Base-by-base conservation (phyloP, 2,888 invertebrate genomes). In the Meganola albula region DNA sequence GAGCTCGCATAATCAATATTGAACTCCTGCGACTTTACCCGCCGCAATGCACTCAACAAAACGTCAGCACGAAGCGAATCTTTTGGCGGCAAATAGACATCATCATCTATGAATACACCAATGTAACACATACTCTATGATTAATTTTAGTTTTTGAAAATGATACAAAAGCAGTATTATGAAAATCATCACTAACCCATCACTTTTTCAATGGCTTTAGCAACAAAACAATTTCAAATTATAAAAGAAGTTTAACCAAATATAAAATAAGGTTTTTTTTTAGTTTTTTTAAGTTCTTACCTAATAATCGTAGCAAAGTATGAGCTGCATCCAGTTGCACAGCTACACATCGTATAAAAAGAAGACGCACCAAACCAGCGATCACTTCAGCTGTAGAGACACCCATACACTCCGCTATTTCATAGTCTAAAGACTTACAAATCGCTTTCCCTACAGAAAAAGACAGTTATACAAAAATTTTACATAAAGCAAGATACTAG, bases 341-440 rank as follows among this genome's bases (percentile, higher is more conserved):
- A 1, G 82, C 64, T 3, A 74, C 67, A 37, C 85, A 86, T 10
- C 59, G 64, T 1, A 79, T 79, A 35, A 77, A 86, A 34, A 86
- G 32, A 3, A 82, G 49, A 1, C 86, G 66, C 24, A 69, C 67
- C n/a, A 80, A 61, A 0, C 86, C 86, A 23, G 51, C 48, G 4
- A 62, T 57, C 60, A 88, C 83, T 49, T 90, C 90, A 3, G 86
- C 55, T 2, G 63, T 63, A 1, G 90, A 87, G 27, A 92, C 74
- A 18, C 87, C 83, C 75, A 91, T 85, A 37, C 86, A 82, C 25
- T 84, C 75, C 1, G 89, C 89, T 54, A 89, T 84, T 44, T 92
- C 91, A 0, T 87, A 86, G 62, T 92, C 91, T 9, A 91, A 66
- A 11, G 91, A 88, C 54, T 88, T 89, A 40, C 90, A 82, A 27